Base-by-base conservation (phyloP, 2,113 vertebrate species). In the Cervus canadensis region DNA sequence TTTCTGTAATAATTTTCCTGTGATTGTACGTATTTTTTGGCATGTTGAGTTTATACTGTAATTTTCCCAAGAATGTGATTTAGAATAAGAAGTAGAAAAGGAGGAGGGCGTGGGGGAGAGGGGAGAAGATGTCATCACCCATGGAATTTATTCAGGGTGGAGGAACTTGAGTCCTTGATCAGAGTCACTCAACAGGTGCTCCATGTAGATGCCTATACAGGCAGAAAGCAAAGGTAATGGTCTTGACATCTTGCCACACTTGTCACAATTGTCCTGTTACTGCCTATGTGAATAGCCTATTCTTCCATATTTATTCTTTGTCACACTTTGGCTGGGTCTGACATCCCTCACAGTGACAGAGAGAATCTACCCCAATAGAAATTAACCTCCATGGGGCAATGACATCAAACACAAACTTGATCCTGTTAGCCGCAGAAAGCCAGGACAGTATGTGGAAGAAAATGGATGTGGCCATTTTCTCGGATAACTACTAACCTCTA, bases 201-300 rank as follows among this genome's bases (percentile, higher is more conserved):
- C 1, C 0, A 1, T n/a, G 0, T 14, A 6, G 21, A 14, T 0
- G 2, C 13, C 30, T 19, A 25, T 4, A 2, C 17, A 36, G 52
- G 71, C 7, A 43, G 19, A 60, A 9, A 26, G 19, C 40, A 4
- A 36, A 19, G 54, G 40, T 7, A 28, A 21, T 11, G 74, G n/a
- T 7, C 2, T n/a, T 8, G 33, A 17, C 33, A 0, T 6, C 25
- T 13, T 12, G 7, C 3, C 78, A 83, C 52, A 2, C 13, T 11
- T 40, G 6, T 7, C 21, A 15, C 12, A 19, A 2, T 1, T 2
- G 48, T 28, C 21, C 9, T 9, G 2, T 12, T 12, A 50, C 36
- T 5, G 14, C 16, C 25, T 43, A 1, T 4, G n/a, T 23, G 43
- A n/a, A 50, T 3, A 3, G 71, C 19, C 59, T 57, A 1, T 21